Evolutionary conservation across 2,113 vertebrate genomes (phyloP).

Genomic region (Mustela lutreola): DNA sequence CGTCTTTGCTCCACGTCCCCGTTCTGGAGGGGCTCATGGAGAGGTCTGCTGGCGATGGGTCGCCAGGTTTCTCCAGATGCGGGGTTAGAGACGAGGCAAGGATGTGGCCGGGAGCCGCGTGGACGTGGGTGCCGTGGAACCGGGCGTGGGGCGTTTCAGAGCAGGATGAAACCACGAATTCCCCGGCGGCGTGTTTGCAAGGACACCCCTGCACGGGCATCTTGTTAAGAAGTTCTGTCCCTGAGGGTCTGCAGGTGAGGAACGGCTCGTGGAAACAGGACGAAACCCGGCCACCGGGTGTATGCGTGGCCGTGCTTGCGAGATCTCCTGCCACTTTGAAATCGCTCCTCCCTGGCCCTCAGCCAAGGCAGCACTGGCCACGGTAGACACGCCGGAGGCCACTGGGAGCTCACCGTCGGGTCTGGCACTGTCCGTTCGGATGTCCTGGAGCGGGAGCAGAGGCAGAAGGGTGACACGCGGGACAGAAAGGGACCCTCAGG

Average conservation of each 20-base stretch:
- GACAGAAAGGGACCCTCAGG: not conserved
- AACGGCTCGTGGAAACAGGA: accelerated
- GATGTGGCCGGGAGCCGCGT: accelerated
- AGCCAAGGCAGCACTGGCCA: accelerated
- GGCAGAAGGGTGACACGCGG: too few species aligned
- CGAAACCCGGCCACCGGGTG: not conserved
- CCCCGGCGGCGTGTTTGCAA: not conserved
- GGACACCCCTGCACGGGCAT: not conserved
- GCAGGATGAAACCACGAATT: not conserved
- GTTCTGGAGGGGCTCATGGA: not conserved
- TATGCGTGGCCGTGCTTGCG: accelerated
- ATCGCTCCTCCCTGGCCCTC: accelerated
- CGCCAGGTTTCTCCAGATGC: not conserved
- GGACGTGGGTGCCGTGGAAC: not conserved
- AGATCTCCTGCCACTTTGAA: accelerated
- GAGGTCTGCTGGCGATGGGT: not conserved
- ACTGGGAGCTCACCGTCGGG: not conserved
- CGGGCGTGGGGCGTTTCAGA: too few species aligned
- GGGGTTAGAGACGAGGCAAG: not conserved
- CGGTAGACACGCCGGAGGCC: not conserved
- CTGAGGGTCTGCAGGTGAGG: too few species aligned
- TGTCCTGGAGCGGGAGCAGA: not conserved
- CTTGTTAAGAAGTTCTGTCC: too few species aligned
- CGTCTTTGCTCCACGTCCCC: constrained; percentile 68
- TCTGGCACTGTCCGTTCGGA: accelerated